Conservation (phyloP, 64 coral and sea anemone genomes). For the Stichodactyla mertensii region DNA sequence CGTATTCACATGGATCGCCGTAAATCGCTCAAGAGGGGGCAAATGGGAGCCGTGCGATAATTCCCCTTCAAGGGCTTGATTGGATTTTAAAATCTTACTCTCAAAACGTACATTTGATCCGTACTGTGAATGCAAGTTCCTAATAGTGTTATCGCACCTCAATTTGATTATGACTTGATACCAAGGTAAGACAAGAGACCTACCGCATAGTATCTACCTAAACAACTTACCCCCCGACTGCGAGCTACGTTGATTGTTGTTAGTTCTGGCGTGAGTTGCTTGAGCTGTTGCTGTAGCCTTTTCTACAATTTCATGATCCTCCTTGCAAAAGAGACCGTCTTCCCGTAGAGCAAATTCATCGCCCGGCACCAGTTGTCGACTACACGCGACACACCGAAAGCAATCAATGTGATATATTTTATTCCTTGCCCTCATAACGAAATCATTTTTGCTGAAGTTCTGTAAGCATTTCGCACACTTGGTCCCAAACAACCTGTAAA, state of each 20-base stretch:
- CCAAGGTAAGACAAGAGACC: slow-evolving; percentile 63
- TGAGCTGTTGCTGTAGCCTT: slow-evolving; percentile 91
- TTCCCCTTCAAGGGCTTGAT: slow-evolving; percentile 21
- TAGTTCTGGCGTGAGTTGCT: slow-evolving; percentile 60
- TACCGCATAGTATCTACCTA: slow-evolving; percentile 73
- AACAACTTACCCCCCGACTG: slow-evolving; percentile 86
- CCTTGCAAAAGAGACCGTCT: slow-evolving; percentile 95
- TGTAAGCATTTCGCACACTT: slow-evolving; percentile 96
- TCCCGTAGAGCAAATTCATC: slow-evolving; percentile 93
- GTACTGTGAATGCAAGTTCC: slow-evolving; percentile 63
- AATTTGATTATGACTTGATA: slow-evolving; percentile 95
- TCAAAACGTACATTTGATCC: slow-evolving; percentile 61
- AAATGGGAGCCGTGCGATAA: slow-evolving; percentile 1
- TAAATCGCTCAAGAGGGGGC: slow-evolving; percentile 11
- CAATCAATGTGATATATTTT: slow-evolving; percentile 99
- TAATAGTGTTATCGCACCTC: slow-evolving; percentile 95
- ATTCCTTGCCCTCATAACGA: slow-evolving; percentile 94
- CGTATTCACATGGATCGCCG: not conserved
- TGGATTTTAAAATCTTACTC: slow-evolving; percentile 42
- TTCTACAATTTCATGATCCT: slow-evolving; percentile 95
- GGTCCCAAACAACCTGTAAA: slow-evolving; percentile 91
- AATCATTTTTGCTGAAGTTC: slow-evolving; percentile 90
- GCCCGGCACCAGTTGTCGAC: slow-evolving; percentile 85
- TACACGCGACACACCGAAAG: slow-evolving; percentile 98
- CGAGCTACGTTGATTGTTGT: slow-evolving; percentile 55